A percentile compares a stretch with the other conserved stretches of the same genome.
Evolutionary conservation across 92 coral and sea anemone genomes (phyloP).

Genomic region (Umimayanthus chanpuru): DNA sequence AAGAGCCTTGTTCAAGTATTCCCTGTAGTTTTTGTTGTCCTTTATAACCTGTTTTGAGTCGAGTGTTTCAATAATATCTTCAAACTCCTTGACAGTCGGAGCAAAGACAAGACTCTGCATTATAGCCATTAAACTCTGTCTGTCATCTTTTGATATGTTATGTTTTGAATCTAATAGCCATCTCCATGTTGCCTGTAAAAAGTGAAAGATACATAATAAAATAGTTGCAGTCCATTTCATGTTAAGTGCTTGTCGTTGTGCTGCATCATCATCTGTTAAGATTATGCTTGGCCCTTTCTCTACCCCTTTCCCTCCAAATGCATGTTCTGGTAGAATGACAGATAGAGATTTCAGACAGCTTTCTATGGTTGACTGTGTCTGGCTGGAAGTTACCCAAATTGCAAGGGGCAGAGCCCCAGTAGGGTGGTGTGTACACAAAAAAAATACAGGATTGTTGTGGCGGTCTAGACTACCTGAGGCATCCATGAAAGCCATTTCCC

Average conservation of each 20-base stretch:
- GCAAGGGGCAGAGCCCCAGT: slow-evolving; percentile 58
- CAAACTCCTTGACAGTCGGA: slow-evolving; percentile 36
- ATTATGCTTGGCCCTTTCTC: slow-evolving; percentile 46
- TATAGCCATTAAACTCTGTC: slow-evolving; percentile 44
- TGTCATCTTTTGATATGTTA: slow-evolving; percentile 42
- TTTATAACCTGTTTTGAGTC: slow-evolving; percentile 34
- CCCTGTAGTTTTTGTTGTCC: slow-evolving; percentile 41
- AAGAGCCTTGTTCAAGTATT: slow-evolving; percentile 47
- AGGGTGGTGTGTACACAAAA: slow-evolving; percentile 60
- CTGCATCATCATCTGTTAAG: slow-evolving; percentile 63
- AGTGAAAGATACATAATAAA: slow-evolving; percentile 66
- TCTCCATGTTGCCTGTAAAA: slow-evolving; percentile 66
- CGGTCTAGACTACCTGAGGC: slow-evolving; percentile 63
- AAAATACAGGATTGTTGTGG: slow-evolving; percentile 61
- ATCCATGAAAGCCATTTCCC: slow-evolving; percentile 66
- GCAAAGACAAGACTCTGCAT: slow-evolving; percentile 64
- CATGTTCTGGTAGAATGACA: slow-evolving; percentile 51
- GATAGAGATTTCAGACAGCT: slow-evolving; percentile 29
- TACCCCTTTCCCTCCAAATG: slow-evolving; percentile 60
- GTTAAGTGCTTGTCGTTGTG: slow-evolving; percentile 45
- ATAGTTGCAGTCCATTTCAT: slow-evolving; percentile 47
- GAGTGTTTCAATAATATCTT: slow-evolving; percentile 27
- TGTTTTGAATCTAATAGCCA: slow-evolving; percentile 63
- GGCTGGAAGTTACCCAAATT: slow-evolving; percentile 58
- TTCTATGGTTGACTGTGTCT: slow-evolving; percentile 30